Conservation (phyloP, 2,113 vertebrate genomes). For the Recurvirostra avosetta region DNA sequence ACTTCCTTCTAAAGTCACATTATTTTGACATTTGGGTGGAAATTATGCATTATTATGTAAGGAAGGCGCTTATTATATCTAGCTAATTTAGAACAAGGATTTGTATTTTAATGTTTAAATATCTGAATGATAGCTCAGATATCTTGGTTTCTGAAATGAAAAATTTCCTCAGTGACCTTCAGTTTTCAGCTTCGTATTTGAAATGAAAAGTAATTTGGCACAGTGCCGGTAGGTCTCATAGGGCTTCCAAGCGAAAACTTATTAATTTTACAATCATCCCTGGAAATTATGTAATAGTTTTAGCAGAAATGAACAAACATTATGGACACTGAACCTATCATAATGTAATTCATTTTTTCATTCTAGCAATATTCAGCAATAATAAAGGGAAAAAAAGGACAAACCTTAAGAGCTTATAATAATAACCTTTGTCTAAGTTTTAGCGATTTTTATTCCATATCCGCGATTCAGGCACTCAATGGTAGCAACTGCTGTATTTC, state of each 20-base stretch:
- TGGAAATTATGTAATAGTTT: slow-evolving; percentile 47
- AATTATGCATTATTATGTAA: neutral
- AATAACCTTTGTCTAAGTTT: slow-evolving; percentile 37
- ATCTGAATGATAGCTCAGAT: neutral
- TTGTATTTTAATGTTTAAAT: neutral
- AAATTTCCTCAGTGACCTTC: slow-evolving; percentile 38
- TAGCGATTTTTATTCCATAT: slow-evolving; percentile 30
- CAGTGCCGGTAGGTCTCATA: neutral
- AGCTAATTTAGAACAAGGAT: neutral
- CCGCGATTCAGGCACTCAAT: neutral
- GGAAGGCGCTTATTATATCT: neutral
- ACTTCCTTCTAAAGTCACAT: neutral
- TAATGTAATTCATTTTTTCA: slow-evolving; percentile 36
- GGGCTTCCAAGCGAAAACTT: slow-evolving; percentile 34
- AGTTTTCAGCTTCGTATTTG: neutral
- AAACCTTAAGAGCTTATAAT: slow-evolving; percentile 35
- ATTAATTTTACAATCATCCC: slow-evolving; percentile 45
- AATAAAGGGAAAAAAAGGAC: slow-evolving; percentile 29
- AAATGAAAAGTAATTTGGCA: slow-evolving; percentile 45
- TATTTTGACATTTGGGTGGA: neutral
- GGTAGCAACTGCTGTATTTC: neutral
- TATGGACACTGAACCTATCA: slow-evolving; percentile 35
- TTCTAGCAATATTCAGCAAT: slow-evolving; percentile 14
- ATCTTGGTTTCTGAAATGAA: neutral
- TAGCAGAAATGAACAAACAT: slow-evolving; percentile 56